A percentile compares a stretch with the other conserved stretches of the same genome.
Evolutionary conservation across 2,113 vertebrate species (phyloP).

Genomic region (Mormyrus iriodes): DNA sequence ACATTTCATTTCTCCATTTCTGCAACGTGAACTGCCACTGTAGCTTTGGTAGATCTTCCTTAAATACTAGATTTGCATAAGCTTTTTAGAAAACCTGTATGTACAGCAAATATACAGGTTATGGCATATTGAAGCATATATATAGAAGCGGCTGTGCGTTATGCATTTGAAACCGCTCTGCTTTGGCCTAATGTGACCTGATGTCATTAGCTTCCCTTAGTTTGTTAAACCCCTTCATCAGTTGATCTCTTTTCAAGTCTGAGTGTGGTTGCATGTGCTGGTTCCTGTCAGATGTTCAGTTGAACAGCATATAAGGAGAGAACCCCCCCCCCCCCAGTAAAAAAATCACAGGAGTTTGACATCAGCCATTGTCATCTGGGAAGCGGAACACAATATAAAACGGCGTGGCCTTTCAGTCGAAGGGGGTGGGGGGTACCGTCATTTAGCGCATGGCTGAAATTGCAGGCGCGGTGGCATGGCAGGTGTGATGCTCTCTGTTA

Average conservation of each 20-base stretch:
- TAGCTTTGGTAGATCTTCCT: not conserved
- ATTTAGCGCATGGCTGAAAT: not conserved
- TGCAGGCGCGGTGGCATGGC: not conserved
- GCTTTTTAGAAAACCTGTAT: not conserved
- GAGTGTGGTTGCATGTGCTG: not conserved
- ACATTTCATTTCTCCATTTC: not conserved
- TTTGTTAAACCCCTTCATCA: not conserved
- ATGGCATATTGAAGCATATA: not conserved
- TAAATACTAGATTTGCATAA: too few species aligned
- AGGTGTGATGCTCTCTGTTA: not conserved
- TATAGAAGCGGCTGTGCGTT: not conserved
- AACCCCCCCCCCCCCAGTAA: not conserved
- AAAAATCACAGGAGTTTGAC: not conserved
- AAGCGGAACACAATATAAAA: not conserved
- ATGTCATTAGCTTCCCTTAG: not conserved
- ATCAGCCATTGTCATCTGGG: constrained; percentile 3
- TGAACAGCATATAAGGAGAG: not conserved
- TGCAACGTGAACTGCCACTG: not conserved
- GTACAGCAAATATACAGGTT: not conserved
- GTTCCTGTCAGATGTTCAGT: not conserved
- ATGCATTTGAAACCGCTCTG: not conserved
- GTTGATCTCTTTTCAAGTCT: not conserved
- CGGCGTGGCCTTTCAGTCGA: not conserved
- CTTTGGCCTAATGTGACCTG: not conserved
- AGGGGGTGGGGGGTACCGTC: not conserved